Evolutionary conservation across 2,797 vertebrate species (phyloP), one percentile per base, ranked within the genome.

Genomic region (Protosalanx chinensis): DNA sequence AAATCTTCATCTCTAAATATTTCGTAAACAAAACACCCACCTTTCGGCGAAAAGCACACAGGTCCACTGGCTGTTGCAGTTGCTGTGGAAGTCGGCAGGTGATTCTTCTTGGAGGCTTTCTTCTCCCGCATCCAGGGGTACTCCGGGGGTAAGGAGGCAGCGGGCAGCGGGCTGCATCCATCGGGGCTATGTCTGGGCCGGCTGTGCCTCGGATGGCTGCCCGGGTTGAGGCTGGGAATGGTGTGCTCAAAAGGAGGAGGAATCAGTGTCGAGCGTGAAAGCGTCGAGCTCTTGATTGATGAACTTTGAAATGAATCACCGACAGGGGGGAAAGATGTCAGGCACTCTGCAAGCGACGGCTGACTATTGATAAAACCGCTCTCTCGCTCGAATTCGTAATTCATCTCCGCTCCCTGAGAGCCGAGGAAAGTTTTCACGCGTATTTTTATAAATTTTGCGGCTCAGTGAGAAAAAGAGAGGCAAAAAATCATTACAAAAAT

Each of bases 331-430:
- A 99, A 98, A 96, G 97, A 98, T 96, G 98, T 98, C 97, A 99
- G 96, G 95, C 98, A 99, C 97, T 99, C 98, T 94, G 98, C 98
- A 93, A 99, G 97, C 96, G 98, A 98, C 95, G 98, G 98, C 96
- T 96, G 98, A 95, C 98, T 99, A 97, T 99, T 99, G 97, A 99
- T 99, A 98, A 99, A 99, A 94, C 98, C 98, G 93, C 96, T 99
- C 96, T 99, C 98, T 96, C 97, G 95, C 96, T 98, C 97, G 95
- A 98, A 98, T 96, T 97, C 97, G 98, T 97, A 99, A 98, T 99
- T 99, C 98, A 99, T 99, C 96, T 98, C 98, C 97, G 94, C 96
- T 96, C 90, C 82, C 88, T 90, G 86, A 86, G 90, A 90, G 89
- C 88, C 87, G 85, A 84, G 90, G 88, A 94, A 97, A 98, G 96